These are phyloP conservation scores for Phengaris arion DNA, from an alignment of 2,888 invertebrate genomes.

Conservation along the genomic window DNA sequence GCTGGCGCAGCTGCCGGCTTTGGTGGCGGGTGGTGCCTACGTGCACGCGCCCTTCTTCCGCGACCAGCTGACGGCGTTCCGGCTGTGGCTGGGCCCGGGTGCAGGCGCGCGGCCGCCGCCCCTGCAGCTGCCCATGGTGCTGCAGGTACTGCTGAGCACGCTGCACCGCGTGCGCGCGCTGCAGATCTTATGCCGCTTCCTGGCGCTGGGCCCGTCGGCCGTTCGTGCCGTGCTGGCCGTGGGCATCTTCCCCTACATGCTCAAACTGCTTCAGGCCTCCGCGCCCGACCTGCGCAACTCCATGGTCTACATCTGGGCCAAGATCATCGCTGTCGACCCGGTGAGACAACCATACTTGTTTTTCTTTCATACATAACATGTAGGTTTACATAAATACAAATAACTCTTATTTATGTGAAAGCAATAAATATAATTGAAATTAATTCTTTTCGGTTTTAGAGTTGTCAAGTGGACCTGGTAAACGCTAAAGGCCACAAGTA, in stretches of 20 bases:
- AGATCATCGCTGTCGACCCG: slow-evolving; percentile 97
- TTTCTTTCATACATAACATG: not conserved
- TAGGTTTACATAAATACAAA: too few species aligned
- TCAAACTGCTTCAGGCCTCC: slow-evolving; percentile 96
- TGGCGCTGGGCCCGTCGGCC: slow-evolving; percentile 93
- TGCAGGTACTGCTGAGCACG: slow-evolving; percentile 88
- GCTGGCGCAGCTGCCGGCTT: slow-evolving; percentile 91
- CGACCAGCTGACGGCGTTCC: slow-evolving; percentile 98
- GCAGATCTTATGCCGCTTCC: slow-evolving; percentile 94
- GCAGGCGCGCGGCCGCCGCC: slow-evolving; percentile 86
- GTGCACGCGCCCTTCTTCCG: slow-evolving; percentile 95
- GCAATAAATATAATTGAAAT: not conserved
- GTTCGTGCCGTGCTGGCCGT: slow-evolving; percentile 97
- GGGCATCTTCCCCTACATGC: slow-evolving; percentile 99
- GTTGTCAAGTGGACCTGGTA: slow-evolving; percentile 96
- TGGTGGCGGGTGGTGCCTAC: slow-evolving; percentile 78
- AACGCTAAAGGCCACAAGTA: slow-evolving; percentile 96
- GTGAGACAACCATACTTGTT: slow-evolving; percentile 70
- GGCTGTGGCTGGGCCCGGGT: slow-evolving; percentile 94
- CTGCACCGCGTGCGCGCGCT: slow-evolving; percentile 96
- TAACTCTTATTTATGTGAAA: not conserved
- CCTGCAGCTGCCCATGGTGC: slow-evolving; percentile 97
- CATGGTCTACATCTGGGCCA: slow-evolving; percentile 99
- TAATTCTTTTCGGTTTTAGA: slow-evolving; percentile 74
- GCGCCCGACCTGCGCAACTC: slow-evolving; percentile 94